Evolutionary conservation across 2,888 invertebrate genomes (phyloP), one percentile per base, ranked within the genome.

Genomic region (Panzeria rudis): DNA sequence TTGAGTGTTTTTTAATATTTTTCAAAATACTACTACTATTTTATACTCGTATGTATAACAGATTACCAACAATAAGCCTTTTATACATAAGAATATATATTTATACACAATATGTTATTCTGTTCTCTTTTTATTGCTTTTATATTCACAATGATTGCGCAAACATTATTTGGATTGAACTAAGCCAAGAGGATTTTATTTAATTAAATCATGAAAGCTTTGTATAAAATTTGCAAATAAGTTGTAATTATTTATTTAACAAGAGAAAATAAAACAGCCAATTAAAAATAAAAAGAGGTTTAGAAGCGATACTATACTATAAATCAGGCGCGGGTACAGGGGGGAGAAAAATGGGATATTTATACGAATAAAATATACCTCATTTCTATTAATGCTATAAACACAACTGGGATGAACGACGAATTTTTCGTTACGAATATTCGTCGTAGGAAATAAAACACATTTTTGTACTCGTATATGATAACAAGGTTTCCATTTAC

Each of bases 181-280:
- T 17, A 44, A 52, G n/a, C n/a, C n/a, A 25, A 64, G 50, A 75
- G 41, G 8, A 75, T 64, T 75, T 64, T 62, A 29, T 75, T 73
- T 54, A 52, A 75, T 52, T 62, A 75, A 52, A 29, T 17, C 11
- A 35, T 52, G 9, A 38, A 52, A 25, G 56, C 29, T 56, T n/a
- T 56, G 15, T n/a, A 13, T 56, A 11, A 56, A 29, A 56, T n/a
- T 15, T 25, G 29, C 15, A 56, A 29, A 29, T 25, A 56, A 56
- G 1, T 29, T n/a, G 29, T 7, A n/a, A 8, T 56, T 56, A 11
- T 56, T 56, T 7, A 56, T n/a, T 29, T 56, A 56, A 15, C 29
- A 5, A 29, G 3, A 25, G 23, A 54, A 25, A 13, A 23, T 25
- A 2, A 9, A 13, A 4, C 5, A 23, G 6, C 56, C 15, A 29